These are phyloP conservation scores for Acrossocheilus fasciatus DNA, from an alignment of 2,797 vertebrate species.

Conservation along the genomic window DNA sequence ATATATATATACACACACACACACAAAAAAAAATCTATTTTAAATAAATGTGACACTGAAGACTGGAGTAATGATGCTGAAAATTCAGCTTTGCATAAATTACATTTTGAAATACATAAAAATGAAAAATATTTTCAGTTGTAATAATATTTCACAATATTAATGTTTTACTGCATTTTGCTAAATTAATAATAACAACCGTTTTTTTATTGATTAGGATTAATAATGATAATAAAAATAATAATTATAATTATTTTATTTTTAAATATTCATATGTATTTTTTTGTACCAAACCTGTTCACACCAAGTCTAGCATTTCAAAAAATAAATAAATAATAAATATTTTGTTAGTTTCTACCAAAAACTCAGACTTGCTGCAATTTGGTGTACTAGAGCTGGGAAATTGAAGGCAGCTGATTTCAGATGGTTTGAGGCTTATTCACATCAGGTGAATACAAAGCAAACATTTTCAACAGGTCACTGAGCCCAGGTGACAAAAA, in stretches of 20 bases:
- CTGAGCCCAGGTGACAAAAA: conserved; percentile 14
- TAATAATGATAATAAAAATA: too few species aligned
- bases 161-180: too few species aligned
- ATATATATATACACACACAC: too few species aligned
- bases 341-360: background rate
- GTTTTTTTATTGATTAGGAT: too few species aligned
- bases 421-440: background rate
- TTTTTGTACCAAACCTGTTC: background rate
- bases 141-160: background rate
- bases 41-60: background rate
- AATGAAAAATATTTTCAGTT: too few species aligned
- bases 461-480: background rate
- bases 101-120: too few species aligned
- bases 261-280: background rate
- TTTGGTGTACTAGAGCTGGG: background rate
- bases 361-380: background rate
- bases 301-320: background rate
- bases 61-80: background rate
- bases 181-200: too few species aligned
- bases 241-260: too few species aligned
- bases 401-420: background rate
- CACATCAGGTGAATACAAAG: background rate
- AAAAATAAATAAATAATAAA: too few species aligned
- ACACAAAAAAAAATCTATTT: too few species aligned
- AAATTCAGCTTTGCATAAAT: background rate